Base-by-base conservation (phyloP, 2,113 vertebrate species). In the Trochalopteron elliotii region DNA sequence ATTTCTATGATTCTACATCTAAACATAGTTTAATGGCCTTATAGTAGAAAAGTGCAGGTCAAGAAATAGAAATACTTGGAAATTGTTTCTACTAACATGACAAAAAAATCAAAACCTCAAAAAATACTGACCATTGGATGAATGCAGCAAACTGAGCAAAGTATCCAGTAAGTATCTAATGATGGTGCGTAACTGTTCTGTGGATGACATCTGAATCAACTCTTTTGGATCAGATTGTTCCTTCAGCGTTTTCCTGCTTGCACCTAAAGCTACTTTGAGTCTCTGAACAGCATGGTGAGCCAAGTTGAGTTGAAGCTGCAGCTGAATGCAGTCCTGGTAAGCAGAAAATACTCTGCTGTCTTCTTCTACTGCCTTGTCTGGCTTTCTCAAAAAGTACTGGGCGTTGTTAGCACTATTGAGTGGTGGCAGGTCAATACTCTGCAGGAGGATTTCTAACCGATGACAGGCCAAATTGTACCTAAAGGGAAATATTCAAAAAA, bases 401-500 rank as follows among this genome's bases (percentile, higher is more conserved):
- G 99, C 99, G 17, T 99, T 99, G 96, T 99, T 99, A 75, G 99
- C 99, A 55, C 99, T 99, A 96, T 99, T 99, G 37, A 99, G 98
- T 13, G 99, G 99, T 6, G 99, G 99, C 90, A 99, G 98, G 96
- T 99, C 99, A 42, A 99, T 99, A 96, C 98, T 99, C 97, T 99
- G 99, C 65, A 99, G 97, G 28, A 99, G 98, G 22, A 99, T 99
- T 98, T 99, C 99, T 90, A 99, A 97, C 40, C 99, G 98, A 96
- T 99, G 99, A 96, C 99, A 99, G 59, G 99, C 99, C 83, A 99
- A 98, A 92, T 99, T 99, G 93, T 99, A 99, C 95, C 99, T 99
- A 55, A 68, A 65, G 92, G 70, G 81, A 95, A 96, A 88, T 67
- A 94, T 35, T 70, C 17, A 69, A 75, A 61, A 24, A 90, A 1